Percentiles rank a stretch among this genome's conserved stretches.
Conservation (phyloP, 2,113 vertebrate genomes). For the Oreochromis niloticus region DNA sequence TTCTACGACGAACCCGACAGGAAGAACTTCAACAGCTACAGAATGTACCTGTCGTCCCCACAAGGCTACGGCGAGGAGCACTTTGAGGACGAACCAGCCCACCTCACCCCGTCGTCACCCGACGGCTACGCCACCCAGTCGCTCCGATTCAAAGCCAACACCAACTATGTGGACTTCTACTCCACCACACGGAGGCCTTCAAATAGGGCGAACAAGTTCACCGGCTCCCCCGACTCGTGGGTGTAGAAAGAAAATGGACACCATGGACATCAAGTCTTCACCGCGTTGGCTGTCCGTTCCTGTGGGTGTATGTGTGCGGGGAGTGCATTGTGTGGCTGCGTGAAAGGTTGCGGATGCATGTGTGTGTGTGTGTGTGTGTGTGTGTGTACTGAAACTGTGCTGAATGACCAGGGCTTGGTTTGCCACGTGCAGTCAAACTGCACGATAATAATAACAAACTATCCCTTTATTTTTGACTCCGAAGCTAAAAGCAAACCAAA, state of each 20-base stretch:
- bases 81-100: constrained; percentile 86
- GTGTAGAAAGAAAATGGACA: constrained; percentile 73
- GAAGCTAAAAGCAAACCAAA: not conserved
- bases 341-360: not conserved
- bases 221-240: constrained; percentile 96
- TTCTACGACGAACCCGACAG: constrained; percentile 90
- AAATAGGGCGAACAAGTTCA: constrained; percentile 91
- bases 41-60: constrained; percentile 90
- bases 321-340: not conserved
- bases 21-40: constrained; percentile 89
- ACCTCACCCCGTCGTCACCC: constrained; percentile 74
- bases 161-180: constrained; percentile 99
- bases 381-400: constrained; percentile 23
- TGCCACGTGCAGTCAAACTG: not conserved
- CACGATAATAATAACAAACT: not conserved
- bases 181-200: constrained; percentile 92
- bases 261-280: not conserved
- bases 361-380: constrained; percentile 5
- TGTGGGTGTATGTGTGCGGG: not conserved
- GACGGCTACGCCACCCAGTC: constrained; percentile 80
- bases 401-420: constrained; percentile 8
- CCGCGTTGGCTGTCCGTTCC: not conserved
- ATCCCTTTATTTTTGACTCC: not conserved
- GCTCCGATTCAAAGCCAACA: constrained; percentile 87
- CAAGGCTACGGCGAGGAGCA: constrained; percentile 90